phyloP scores from a whole-genome alignment of 92 coral and sea anemone genomes.

The Phenganax stokvisi region DNA sequence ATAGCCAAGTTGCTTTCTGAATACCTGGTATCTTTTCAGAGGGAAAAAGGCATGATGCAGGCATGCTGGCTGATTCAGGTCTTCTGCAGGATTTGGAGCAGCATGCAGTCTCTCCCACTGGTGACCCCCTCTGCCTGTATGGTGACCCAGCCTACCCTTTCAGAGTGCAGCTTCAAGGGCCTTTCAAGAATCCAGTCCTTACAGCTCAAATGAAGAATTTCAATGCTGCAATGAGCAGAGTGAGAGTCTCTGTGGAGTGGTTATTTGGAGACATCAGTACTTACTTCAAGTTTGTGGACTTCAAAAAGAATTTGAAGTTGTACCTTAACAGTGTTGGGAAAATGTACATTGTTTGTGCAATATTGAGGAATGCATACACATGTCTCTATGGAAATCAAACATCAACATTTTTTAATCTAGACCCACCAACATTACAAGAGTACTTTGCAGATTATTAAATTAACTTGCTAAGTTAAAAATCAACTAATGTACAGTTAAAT shows the following conservation, averaged over 20 bases:
- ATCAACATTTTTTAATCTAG: neutral
- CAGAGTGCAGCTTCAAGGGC: slow-evolving; percentile 12
- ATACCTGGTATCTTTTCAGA: neutral
- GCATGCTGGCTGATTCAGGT: slow-evolving; percentile 8
- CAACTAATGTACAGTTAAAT: neutral
- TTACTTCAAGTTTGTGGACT: slow-evolving; percentile 8
- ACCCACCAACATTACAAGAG: slow-evolving; percentile 23
- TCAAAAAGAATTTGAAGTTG: neutral
- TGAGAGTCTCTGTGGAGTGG: slow-evolving; percentile 3
- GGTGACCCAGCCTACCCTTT: slow-evolving; percentile 5
- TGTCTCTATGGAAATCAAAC: slow-evolving; percentile 19
- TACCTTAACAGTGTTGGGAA: neutral
- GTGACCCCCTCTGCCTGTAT: neutral
- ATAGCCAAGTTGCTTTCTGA: too few relatives aligned
- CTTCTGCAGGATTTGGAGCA: slow-evolving; percentile 6
- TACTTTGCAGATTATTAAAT: slow-evolving; percentile 6
- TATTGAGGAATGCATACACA: neutral
- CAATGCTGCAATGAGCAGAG: slow-evolving; percentile 11
- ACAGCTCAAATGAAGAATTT: slow-evolving; percentile 16
- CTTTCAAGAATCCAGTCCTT: slow-evolving; percentile 20
- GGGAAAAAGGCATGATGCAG: slow-evolving; percentile 9
- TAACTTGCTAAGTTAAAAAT: neutral
- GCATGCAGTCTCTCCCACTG: slow-evolving; percentile 4
- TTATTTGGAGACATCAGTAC: neutral
- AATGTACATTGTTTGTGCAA: neutral